These are phyloP conservation scores for Equus quagga DNA, from an alignment of 2,113 vertebrate genomes.

Conservation along the genomic window DNA sequence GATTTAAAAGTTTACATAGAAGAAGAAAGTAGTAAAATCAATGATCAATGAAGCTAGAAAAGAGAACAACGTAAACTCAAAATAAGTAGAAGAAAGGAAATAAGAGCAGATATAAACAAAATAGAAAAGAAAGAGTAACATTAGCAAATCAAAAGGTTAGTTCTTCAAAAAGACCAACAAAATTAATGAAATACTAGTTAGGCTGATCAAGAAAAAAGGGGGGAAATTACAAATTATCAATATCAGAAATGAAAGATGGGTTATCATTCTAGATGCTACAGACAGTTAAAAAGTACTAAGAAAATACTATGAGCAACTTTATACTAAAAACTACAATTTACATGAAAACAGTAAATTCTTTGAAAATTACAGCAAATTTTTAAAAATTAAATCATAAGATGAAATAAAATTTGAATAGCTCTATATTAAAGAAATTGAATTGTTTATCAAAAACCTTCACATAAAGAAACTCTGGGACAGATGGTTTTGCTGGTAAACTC, in stretches of 20 bases:
- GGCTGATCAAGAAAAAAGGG: not conserved
- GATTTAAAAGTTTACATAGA: not conserved
- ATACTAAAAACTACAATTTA: not conserved
- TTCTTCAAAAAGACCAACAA: not conserved
- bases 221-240: not conserved
- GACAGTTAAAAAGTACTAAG: not conserved
- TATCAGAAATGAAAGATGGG: not conserved
- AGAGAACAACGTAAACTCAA: not conserved
- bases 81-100: not conserved
- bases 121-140: not conserved
- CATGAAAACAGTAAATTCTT: not conserved
- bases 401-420: not conserved
- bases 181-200: not conserved
- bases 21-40: not conserved
- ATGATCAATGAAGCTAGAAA: not conserved
- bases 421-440: not conserved
- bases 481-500: not conserved
- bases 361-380: not conserved
- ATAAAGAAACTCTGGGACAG: not conserved
- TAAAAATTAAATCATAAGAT: not conserved
- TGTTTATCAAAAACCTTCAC: not conserved
- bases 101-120: not conserved
- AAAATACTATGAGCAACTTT: not conserved
- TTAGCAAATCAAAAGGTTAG: not conserved
- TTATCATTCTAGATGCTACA: not conserved